Percentiles rank a stretch among this genome's conserved stretches.
phyloP scores from a whole-genome alignment of 2,888 invertebrate species.

The Sturmia bella region DNA sequence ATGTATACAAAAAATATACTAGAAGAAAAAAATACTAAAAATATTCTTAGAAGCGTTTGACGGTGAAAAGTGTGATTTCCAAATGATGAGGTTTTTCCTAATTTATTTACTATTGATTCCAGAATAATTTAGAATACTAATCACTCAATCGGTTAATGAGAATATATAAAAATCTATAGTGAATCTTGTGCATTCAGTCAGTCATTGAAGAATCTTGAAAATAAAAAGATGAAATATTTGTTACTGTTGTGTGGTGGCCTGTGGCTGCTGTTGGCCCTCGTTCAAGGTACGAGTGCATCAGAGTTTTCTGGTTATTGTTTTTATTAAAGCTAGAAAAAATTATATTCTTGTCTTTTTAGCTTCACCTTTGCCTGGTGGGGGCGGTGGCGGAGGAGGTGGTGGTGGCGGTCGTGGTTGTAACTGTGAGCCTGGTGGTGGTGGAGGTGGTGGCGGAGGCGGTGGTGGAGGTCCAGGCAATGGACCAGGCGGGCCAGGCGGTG shows the following conservation, averaged over 20 bases:
- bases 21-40: neutral
- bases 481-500: slow-evolving; percentile 69
- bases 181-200: slow-evolving; percentile 19
- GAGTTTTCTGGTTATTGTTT: neutral
- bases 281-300: no score
- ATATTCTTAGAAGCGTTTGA: slow-evolving; percentile 15
- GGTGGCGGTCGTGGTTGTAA: slow-evolving; percentile 71
- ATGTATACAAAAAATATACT: no score
- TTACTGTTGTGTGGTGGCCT: slow-evolving; percentile 4
- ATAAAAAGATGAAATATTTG: slow-evolving; percentile 34
- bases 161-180: slow-evolving; percentile 47
- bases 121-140: neutral
- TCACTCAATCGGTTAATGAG: neutral
- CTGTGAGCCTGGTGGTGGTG: slow-evolving; percentile 71
- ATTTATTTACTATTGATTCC: slow-evolving; percentile 7
- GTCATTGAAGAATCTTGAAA: neutral
- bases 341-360: slow-evolving; percentile 28
- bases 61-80: slow-evolving; percentile 17
- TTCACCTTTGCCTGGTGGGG: slow-evolving; percentile 68
- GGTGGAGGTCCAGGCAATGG: slow-evolving; percentile 70
- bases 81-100: slow-evolving; percentile 19
- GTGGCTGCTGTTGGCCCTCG: slow-evolving; percentile 29
- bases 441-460: slow-evolving; percentile 70
- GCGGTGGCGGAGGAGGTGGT: slow-evolving; percentile 71
- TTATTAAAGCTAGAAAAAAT: no score